Base-by-base conservation (phyloP, 2,888 invertebrate species). In the Sympetrum striolatum region DNA sequence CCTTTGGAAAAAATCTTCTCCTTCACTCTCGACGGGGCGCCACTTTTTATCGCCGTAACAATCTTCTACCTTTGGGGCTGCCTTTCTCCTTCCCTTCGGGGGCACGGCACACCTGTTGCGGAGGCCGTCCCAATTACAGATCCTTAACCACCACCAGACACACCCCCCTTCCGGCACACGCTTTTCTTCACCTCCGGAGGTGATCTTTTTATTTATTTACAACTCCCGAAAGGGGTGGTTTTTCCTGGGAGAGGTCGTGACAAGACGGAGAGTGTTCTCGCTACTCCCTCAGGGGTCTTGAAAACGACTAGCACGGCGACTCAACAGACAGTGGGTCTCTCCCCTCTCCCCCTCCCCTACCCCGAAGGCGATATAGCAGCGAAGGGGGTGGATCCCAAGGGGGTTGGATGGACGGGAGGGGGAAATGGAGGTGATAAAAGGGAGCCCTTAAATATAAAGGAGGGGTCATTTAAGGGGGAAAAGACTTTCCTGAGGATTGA, bases 291-390 rank as follows among this genome's bases (percentile, higher is more conserved):
- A 60, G 60, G 86, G 86, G 86, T 58, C 60, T 86, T 86, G 86
- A 86, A 86, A 86, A 86, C 86, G 86, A 86, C 86, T 86, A 86
- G 60, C 86, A 86, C 86, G 86, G 86, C 60, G 64, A 86, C 86
- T 86, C 86, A 60, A 37, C 53, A 82, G 64, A 64, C 86, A 64
- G 86, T 39, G 64, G n/a, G 64, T 64, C 82, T 53, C 35, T 64
- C 37, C 73, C 25, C 73, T 37, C 35, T 39, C 39, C 80, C 22
- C 10, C 39, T 58, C 37, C 35, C 73, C 86, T 15, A 53, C 37
- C 86, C 60, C 35, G 86, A 37, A 86, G 60, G 86, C 86, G 86
- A 86, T 86, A 86, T 86, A 86, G 64, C 86, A 39, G 86, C 86
- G 86, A 82, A 53, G 82, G 86, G 35, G 60, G 86, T 64, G 22